Percentiles rank a stretch among this genome's conserved stretches.
Evolutionary conservation across 2,888 invertebrate genomes (phyloP).

Genomic region (Sphinx pinastri): DNA sequence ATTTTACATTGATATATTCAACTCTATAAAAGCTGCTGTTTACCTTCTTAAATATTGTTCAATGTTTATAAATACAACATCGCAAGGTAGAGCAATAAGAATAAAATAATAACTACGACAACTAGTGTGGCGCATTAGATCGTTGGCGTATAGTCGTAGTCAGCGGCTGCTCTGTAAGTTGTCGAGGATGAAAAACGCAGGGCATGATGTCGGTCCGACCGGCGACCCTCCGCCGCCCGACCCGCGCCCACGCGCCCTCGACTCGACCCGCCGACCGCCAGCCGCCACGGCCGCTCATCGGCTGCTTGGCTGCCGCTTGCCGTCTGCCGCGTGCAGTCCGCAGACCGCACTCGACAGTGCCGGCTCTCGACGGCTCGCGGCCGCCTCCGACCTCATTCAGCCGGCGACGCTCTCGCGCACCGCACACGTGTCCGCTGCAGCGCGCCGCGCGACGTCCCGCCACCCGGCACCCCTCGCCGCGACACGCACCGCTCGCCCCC

Average conservation of each 20-base stretch:
- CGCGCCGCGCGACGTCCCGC: constrained; percentile 47
- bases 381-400: constrained; percentile 75
- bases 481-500: constrained; percentile 50
- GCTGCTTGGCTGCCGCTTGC: constrained; percentile 47
- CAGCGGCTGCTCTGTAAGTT: constrained; percentile 53
- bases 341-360: constrained; percentile 53
- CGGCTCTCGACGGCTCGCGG: constrained; percentile 42
- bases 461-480: constrained; percentile 53
- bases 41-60: background rate
- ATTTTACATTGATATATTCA: background rate
- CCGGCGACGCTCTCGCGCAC: constrained; percentile 78
- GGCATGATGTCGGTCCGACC: constrained; percentile 58
- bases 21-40: background rate
- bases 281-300: constrained; percentile 60
- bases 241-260: constrained; percentile 73
- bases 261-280: constrained; percentile 51
- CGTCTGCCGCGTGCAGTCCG: constrained; percentile 34
- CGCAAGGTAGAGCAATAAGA: constrained; percentile 34
- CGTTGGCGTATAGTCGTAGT: constrained; percentile 55
- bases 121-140: constrained; percentile 56
- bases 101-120: constrained; percentile 48
- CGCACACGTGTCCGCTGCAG: constrained; percentile 69
- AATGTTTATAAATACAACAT: constrained; percentile 14
- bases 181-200: constrained; percentile 64
- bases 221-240: constrained; percentile 61